Base-by-base conservation (phyloP, 1,140 invertebrate species). In the Chymomyza costata region DNA sequence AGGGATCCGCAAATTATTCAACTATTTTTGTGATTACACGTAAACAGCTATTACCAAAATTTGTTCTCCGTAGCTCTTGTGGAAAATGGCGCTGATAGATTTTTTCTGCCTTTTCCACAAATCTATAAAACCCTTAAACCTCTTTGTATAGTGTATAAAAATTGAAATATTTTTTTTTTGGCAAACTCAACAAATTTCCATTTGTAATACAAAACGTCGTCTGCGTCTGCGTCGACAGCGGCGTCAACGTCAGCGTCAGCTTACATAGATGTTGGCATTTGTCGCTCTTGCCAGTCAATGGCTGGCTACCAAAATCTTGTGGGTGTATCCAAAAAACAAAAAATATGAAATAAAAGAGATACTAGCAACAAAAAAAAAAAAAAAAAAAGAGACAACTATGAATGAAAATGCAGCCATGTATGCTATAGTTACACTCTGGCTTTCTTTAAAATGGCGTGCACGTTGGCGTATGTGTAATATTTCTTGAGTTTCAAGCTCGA, bases 181-280 rank as follows among this genome's bases (percentile, higher is more conserved):
- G 71, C 71, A 74, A 52, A 64, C 48, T 50, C 60, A 32, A 48
- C 51, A 57, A 80, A 58, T 71, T 78, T 71, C 51, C 71, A 80
- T 78, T 78, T 78, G 62, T 71, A 78, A 76, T 59, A 70, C 47
- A 58, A 65, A 74, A 66, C 50, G 65, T 54, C n/a, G n/a, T n/a
- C n/a, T n/a, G n/a, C n/a, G n/a, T n/a, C n/a, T 64, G 21, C 3
- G 21, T 8, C 8, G 21, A 25, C 21, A 25, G 3, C 21, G 21
- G 8, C 21, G 21, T n/a, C n/a, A n/a, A n/a, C 21, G 21, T 3
- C 3, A 8, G 21, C 21, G 21, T 67, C 59, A 73, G 60, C 66
- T n/a, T n/a, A n/a, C n/a, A n/a, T n/a, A n/a, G n/a, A n/a, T n/a
- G n/a, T n/a, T n/a, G 71, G 71, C 71, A 73, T 67, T 56, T n/a